Evolutionary conservation across 2,797 vertebrate species (phyloP), one percentile per base, ranked within the genome.

Genomic region (Pseudochirops corinnae): DNA sequence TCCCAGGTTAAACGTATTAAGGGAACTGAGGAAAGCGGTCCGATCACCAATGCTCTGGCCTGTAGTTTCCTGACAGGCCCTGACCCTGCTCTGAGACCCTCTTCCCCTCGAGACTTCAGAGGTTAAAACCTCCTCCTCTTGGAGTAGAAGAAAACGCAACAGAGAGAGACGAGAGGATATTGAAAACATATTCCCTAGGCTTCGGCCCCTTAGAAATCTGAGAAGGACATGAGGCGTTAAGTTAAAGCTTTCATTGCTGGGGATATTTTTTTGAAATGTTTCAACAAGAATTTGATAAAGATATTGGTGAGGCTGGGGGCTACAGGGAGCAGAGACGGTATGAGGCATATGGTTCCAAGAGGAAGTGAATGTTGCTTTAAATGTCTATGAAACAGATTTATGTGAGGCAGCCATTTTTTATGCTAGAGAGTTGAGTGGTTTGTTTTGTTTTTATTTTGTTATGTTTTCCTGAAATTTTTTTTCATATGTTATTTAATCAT

Each of bases 121-220:
- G 99, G 99, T 99, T 99, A 98, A 95, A 99, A 99, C 99, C 99
- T 99, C 98, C 98, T 97, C 98, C 98, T 99, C 99, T 98, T 98
- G 98, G 99, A 98, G 99, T 98, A 98, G 98, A 98, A 97, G 97
- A 98, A 99, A 99, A 99, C 98, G 98, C 98, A 99, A 99, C 99
- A 94, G 98, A 98, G 98, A 99, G 99, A 99, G 99, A 99, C 98
- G 98, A 99, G 99, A 98, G 98, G 99, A 99, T 99, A 99, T 99
- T 99, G 99, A 98, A 99, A 99, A 99, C 99, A 99, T 99, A 99
- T 99, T 99, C 99, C 98, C 98, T 95, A 95, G 99, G 99, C 99
- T 99, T 98, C 98, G 96, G 96, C 91, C 98, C 99, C 99, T 99
- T 99, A 98, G 98, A 99, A 99, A 98, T 98, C 97, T 90, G 97